Conservation (phyloP, 1,140 invertebrate genomes). For the Grapholita molesta region DNA sequence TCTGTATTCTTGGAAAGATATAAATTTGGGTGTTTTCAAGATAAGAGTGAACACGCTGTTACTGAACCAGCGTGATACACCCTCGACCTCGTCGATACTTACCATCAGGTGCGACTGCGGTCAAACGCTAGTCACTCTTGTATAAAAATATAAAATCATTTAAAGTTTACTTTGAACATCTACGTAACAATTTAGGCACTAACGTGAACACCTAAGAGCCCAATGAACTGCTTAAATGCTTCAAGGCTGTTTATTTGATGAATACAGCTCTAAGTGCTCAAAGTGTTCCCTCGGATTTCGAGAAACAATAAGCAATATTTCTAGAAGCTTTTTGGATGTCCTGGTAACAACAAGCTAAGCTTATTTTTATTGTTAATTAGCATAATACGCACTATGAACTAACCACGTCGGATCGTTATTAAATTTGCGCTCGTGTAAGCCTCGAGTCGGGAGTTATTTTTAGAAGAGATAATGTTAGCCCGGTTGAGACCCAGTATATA, state of each 20-base stretch:
- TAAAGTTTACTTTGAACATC: background rate
- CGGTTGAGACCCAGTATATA: background rate
- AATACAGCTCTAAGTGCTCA: background rate
- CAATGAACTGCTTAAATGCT: background rate
- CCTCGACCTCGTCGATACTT: no score
- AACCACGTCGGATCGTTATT: background rate
- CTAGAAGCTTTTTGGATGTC: background rate
- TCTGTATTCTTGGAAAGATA: no score
- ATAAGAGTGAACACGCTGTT: no score
- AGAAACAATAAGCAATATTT: background rate
- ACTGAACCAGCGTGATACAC: no score
- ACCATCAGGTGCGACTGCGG: no score
- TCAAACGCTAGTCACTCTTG: no score
- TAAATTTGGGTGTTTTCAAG: no score
- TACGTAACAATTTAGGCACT: background rate
- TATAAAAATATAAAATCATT: no score
- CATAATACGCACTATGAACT: background rate
- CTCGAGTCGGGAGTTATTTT: background rate
- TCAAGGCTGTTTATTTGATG: background rate
- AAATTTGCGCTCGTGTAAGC: conserved; percentile 1
- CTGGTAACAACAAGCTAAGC: background rate
- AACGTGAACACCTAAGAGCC: no score
- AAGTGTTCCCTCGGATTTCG: background rate
- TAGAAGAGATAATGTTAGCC: background rate
- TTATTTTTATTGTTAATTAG: background rate